Conservation (phyloP, 1,140 invertebrate species). For the Centruroides vittatus region DNA sequence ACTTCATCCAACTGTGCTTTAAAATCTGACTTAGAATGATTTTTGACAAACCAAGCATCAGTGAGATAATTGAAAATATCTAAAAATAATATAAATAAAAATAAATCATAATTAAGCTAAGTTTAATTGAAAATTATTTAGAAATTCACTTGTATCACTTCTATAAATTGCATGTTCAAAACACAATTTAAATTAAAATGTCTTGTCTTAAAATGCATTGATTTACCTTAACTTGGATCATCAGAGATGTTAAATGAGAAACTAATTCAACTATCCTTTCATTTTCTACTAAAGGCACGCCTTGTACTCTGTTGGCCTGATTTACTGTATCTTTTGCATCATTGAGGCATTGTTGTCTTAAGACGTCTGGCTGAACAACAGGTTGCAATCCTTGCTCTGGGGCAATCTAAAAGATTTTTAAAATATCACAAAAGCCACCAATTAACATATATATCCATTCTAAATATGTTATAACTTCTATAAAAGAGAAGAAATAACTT, state of each 20-base stretch:
- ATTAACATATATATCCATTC: no score
- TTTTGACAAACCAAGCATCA: no score
- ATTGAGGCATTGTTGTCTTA: slow-evolving; percentile 69
- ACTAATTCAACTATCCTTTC: slow-evolving; percentile 55
- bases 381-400: slow-evolving; percentile 73
- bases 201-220: slow-evolving; percentile 8
- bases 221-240: slow-evolving; percentile 73
- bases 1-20: no score
- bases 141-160: no score
- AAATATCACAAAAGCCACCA: not conserved
- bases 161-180: no score
- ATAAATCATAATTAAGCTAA: no score
- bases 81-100: no score
- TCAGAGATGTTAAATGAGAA: slow-evolving; percentile 71
- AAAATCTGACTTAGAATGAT: no score
- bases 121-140: no score
- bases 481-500: no score
- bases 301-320: slow-evolving; percentile 34
- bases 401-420: slow-evolving; percentile 40
- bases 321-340: slow-evolving; percentile 68
- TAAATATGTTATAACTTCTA: no score
- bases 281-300: slow-evolving; percentile 33
- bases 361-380: slow-evolving; percentile 69
- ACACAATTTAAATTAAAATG: slow-evolving; percentile 12
- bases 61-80: no score